A percentile compares a stretch with the other conserved stretches of the same genome.
Evolutionary conservation across 2,113 vertebrate genomes (phyloP).

Genomic region (Eupsittula cactorum): DNA sequence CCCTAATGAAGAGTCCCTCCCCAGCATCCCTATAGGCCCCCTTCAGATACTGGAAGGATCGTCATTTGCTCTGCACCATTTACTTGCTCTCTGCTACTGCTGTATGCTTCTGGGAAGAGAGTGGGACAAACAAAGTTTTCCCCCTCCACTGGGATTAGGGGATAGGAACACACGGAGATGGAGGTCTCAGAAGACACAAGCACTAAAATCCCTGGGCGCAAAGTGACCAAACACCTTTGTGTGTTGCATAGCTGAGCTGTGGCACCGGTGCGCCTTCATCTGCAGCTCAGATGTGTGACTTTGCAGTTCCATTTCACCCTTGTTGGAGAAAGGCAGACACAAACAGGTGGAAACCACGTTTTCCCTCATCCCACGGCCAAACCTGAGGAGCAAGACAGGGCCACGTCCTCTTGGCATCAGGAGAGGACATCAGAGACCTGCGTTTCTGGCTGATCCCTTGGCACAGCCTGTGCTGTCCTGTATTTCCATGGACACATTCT

Average conservation of each 20-base stretch:
- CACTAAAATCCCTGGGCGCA: background rate
- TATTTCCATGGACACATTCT: background rate
- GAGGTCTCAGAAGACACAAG: background rate
- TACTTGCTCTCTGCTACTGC: background rate
- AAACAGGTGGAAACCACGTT: background rate
- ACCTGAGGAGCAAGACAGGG: background rate
- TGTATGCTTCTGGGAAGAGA: background rate
- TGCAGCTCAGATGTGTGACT: rapidly evolving
- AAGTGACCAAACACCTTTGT: background rate
- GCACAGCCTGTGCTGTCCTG: rapidly evolving
- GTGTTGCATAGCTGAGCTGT: background rate
- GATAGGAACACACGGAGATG: background rate
- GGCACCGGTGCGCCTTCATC: background rate
- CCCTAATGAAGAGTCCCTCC: too few relatives aligned
- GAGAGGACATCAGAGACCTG: background rate
- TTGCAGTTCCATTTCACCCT: background rate
- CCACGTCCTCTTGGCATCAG: rapidly evolving
- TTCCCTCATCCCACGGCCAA: background rate
- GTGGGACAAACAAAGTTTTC: background rate
- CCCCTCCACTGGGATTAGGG: background rate
- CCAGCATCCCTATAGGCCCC: too few relatives aligned
- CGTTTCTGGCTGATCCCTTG: background rate
- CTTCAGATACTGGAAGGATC: too few relatives aligned
- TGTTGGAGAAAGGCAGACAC: background rate
- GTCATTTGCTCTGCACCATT: background rate